A percentile compares a stretch with the other conserved stretches of the same genome.
Conservation (phyloP, 2,888 invertebrate genomes). For the Athalia circularis region DNA sequence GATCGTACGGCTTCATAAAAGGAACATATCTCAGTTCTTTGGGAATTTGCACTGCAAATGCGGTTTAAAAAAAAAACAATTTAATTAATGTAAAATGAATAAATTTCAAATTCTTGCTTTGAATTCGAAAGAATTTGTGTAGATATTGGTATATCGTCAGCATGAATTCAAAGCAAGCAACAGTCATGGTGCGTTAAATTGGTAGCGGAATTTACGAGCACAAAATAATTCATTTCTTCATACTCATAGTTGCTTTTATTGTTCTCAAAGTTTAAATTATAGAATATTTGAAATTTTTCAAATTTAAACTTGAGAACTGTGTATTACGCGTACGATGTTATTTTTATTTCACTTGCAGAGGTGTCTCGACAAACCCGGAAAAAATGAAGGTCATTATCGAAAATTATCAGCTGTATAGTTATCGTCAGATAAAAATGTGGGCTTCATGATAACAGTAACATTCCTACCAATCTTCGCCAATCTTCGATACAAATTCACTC, state of each 20-base stretch:
- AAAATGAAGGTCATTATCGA: conserved; percentile 14
- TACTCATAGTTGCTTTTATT: no score
- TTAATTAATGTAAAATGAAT: not conserved
- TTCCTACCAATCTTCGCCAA: not conserved
- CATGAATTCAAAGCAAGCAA: no score
- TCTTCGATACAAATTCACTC: not conserved
- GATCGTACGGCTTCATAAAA: conserved; percentile 82
- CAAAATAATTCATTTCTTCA: no score
- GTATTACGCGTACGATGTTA: not conserved
- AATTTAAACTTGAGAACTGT: not conserved
- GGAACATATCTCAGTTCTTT: conserved; percentile 78
- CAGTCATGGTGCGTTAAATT: no score
- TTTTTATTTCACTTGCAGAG: not conserved
- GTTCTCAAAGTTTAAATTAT: no score
- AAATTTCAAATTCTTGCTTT: no score
- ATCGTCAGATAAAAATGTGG: conserved; percentile 25
- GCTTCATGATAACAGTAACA: conserved; percentile 15
- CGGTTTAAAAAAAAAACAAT: not conserved
- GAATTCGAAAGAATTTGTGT: no score
- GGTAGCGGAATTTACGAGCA: no score
- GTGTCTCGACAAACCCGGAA: conserved; percentile 22
- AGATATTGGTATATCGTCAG: no score
- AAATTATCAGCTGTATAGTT: conserved; percentile 30
- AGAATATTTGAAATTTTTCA: no score
- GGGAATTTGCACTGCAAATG: conserved; percentile 77